Conservation (phyloP, 2,797 vertebrate species). For the Gymnothorax javanicus region DNA sequence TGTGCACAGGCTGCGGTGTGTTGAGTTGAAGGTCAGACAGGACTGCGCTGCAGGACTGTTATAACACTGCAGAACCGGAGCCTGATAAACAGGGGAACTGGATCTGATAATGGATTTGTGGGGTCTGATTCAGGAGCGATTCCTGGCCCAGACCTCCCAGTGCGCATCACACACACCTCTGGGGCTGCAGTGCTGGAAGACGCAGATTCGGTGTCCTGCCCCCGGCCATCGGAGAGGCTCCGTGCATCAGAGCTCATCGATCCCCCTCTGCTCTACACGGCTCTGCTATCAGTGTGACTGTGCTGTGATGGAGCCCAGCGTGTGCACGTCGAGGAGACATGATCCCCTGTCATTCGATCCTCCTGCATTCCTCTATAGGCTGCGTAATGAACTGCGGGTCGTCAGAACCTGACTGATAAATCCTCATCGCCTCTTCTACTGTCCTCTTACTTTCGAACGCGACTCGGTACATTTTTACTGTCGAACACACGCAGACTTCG, state of each 20-base stretch:
- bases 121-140: not conserved
- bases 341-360: conserved; percentile 30
- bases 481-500: conserved; percentile 21
- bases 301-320: not conserved
- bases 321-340: conserved; percentile 41
- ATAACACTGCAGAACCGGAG: not conserved
- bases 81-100: not conserved
- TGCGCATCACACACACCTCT: not conserved
- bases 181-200: not conserved
- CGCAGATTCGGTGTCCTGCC: not conserved
- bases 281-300: not conserved
- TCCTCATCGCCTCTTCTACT: conserved; percentile 5
- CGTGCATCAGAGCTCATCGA: not conserved
- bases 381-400: conserved; percentile 13
- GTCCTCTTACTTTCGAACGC: not conserved
- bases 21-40: conserved; percentile 13
- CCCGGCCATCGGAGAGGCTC: not conserved
- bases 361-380: conserved; percentile 18
- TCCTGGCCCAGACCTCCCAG: not conserved
- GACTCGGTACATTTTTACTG: conserved; percentile 14
- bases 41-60: not conserved
- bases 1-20: not conserved
- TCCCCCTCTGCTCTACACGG: not conserved
- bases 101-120: not conserved
- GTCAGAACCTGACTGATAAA: conserved; percentile 11